Percentiles rank a stretch among this genome's conserved stretches.
These are phyloP conservation scores for Epinephelus fuscoguttatus DNA, from an alignment of 2,113 vertebrate genomes.

Conservation along the genomic window DNA sequence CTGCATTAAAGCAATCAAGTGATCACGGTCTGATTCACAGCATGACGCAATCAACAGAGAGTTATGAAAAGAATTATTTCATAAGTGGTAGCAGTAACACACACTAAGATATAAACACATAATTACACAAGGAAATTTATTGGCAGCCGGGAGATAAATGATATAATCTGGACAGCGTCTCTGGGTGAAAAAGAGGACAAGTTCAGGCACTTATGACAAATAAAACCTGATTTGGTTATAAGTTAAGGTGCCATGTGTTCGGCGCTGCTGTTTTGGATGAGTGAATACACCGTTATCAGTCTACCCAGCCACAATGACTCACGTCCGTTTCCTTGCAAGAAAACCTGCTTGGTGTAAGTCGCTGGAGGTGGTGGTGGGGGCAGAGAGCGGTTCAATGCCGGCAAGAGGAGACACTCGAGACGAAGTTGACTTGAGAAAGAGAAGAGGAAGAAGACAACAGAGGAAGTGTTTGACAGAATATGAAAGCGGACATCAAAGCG, in stretches of 20 bases:
- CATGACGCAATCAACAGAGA: conserved; percentile 5
- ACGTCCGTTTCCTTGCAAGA: conserved; percentile 66
- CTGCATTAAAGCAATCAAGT: conserved; percentile 19
- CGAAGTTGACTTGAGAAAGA: conserved; percentile 32
- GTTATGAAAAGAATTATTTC: not conserved
- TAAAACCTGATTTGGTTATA: conserved; percentile 30
- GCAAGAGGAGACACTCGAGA: conserved; percentile 34
- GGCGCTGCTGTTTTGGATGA: not conserved
- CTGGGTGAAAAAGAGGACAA: not conserved
- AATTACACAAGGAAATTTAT: conserved; percentile 24
- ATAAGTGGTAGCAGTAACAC: not conserved
- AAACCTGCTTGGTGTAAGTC: conserved; percentile 45
- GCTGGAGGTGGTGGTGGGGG: not conserved
- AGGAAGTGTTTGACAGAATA: conserved; percentile 55
- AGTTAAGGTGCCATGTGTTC: conserved; percentile 45
- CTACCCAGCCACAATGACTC: conserved; percentile 66
- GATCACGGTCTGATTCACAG: conserved; percentile 1
- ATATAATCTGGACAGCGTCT: conserved; percentile 9
- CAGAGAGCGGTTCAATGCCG: conserved; percentile 22
- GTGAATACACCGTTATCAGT: conserved; percentile 53
- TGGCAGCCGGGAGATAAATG: not conserved
- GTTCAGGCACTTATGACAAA: conserved; percentile 30
- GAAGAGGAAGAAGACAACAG: conserved; percentile 36
- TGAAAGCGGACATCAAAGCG: conserved; percentile 58
- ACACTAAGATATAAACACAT: not conserved